A percentile compares a stretch with the other conserved stretches of the same genome.
Evolutionary conservation across 2,888 invertebrate species (phyloP).

Genomic region (Cosmorhoe ocellata): DNA sequence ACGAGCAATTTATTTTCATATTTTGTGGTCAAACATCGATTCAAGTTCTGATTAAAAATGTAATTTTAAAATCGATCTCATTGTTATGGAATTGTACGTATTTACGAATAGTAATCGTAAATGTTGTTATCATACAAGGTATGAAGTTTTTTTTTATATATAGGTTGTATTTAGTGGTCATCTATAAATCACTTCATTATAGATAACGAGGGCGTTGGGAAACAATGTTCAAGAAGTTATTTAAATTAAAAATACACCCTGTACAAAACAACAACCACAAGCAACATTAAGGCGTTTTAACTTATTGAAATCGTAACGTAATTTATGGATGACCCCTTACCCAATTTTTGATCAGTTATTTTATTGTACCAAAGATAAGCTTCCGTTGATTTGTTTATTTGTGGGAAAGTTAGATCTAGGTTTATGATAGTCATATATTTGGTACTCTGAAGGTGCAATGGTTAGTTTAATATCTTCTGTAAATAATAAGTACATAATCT

Average conservation of each 20-base stretch:
- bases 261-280: background rate
- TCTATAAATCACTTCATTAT: conserved; percentile 33
- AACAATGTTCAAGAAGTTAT: background rate
- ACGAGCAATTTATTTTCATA: conserved; percentile 32
- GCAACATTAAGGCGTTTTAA: background rate
- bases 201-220: background rate
- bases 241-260: background rate
- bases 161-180: conserved; percentile 30
- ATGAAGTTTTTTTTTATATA: conserved; percentile 67
- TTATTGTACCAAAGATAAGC: conserved; percentile 76
- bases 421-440: conserved; percentile 39
- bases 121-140: conserved; percentile 82
- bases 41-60: conserved; percentile 63
- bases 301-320: background rate
- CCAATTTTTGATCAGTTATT: conserved; percentile 37
- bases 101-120: conserved; percentile 63
- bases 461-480: conserved; percentile 66
- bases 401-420: conserved; percentile 26
- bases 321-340: conserved; percentile 41
- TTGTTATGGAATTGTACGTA: conserved; percentile 74
- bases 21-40: conserved; percentile 62
- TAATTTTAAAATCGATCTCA: conserved; percentile 78
- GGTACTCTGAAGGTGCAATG: conserved; percentile 74
- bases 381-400: conserved; percentile 50
- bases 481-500: conserved; percentile 48